A percentile compares a stretch with the other conserved stretches of the same genome.
phyloP scores from a whole-genome alignment of 2,113 vertebrate genomes.

The Tyto alba region DNA sequence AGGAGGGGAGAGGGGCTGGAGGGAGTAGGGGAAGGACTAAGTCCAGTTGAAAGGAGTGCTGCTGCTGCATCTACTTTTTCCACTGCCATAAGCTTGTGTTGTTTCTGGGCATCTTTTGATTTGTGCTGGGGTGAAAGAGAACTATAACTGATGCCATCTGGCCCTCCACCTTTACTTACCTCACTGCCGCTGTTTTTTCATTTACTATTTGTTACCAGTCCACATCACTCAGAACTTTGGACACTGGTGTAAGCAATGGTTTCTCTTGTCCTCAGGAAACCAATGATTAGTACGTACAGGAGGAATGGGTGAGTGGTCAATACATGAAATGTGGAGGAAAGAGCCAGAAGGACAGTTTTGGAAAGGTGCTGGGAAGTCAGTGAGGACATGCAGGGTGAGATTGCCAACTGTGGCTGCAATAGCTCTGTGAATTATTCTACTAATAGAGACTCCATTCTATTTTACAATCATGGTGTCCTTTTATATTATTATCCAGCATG shows the following conservation, averaged over 20 bases:
- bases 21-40: background rate
- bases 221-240: background rate
- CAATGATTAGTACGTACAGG: background rate
- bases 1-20: background rate
- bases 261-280: background rate
- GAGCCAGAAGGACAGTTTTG: background rate
- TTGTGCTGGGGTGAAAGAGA: background rate
- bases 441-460: background rate
- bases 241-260: background rate
- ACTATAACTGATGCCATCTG: background rate
- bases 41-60: background rate
- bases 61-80: background rate
- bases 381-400: background rate
- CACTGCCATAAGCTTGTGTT: background rate
- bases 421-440: slow-evolving; percentile 4
- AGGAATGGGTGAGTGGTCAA: background rate
- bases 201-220: background rate
- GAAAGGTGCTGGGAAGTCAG: background rate
- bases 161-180: background rate
- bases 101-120: background rate
- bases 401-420: background rate
- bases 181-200: background rate
- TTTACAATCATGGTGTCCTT: background rate
- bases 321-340: background rate
- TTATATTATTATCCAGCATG: slow-evolving; percentile 6